phyloP scores from a whole-genome alignment of 1,140 invertebrate species.

The Stenopsyche tienmushanensis region DNA sequence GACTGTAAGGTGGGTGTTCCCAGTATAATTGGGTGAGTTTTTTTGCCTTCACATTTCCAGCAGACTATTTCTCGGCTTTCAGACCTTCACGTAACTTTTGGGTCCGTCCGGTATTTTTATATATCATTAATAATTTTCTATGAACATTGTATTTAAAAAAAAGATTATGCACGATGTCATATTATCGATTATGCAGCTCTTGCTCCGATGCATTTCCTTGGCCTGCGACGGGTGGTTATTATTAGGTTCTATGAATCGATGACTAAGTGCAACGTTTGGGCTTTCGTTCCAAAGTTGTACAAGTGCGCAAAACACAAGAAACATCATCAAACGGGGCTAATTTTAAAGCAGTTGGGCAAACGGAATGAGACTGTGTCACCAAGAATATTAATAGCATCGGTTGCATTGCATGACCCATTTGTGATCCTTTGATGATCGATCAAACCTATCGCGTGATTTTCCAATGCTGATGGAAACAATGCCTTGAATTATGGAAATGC shows the following conservation, averaged over 20 bases:
- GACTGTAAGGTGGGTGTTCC: too few relatives aligned
- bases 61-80: too few relatives aligned
- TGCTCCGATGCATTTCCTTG: background rate
- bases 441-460: background rate
- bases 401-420: constrained; percentile 10
- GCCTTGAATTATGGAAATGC: background rate
- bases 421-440: background rate
- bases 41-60: too few relatives aligned
- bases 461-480: background rate
- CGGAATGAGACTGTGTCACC: background rate
- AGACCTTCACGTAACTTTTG: too few relatives aligned
- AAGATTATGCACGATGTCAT: too few relatives aligned
- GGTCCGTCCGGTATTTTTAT: too few relatives aligned
- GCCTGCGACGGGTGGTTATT: background rate
- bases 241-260: background rate
- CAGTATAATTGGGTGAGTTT: too few relatives aligned
- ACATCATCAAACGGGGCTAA: too few relatives aligned
- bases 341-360: background rate
- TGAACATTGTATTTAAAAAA: too few relatives aligned
- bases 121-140: too few relatives aligned
- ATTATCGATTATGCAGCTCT: too few relatives aligned
- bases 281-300: background rate
- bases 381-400: constrained; percentile 1
- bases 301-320: background rate
- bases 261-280: background rate